Percentiles rank a stretch among this genome's conserved stretches.
Conservation (phyloP, 2,113 vertebrate genomes). For the Chunga burmeisteri region DNA sequence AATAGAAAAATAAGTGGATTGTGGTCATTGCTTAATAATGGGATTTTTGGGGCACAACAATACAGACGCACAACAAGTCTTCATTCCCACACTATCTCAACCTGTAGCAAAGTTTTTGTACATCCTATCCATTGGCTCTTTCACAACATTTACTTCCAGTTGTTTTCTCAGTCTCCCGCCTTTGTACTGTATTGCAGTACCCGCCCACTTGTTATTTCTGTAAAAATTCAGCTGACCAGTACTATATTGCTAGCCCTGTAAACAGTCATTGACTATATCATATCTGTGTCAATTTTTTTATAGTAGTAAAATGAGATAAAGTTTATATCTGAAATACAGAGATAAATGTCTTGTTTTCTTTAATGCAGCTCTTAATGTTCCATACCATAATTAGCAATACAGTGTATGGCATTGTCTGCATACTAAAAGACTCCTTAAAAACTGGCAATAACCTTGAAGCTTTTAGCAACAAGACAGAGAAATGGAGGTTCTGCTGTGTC, state of each 20-base stretch:
- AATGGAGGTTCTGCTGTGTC: not conserved
- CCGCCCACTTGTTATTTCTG: not conserved
- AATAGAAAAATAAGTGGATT: not conserved
- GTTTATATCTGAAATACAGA: not conserved
- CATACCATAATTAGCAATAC: not conserved
- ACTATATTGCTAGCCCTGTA: not conserved
- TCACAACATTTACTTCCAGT: not conserved
- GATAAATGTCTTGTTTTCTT: not conserved
- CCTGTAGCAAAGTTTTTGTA: not conserved
- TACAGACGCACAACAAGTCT: rapidly evolving
- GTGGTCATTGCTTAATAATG: not conserved
- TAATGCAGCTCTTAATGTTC: constrained; percentile 7
- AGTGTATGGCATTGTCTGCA: not conserved
- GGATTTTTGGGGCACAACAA: not conserved
- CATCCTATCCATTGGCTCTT: not conserved
- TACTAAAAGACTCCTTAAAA: constrained; percentile 21
- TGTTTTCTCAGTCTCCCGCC: not conserved
- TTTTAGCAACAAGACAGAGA: not conserved
- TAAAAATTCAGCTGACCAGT: not conserved
- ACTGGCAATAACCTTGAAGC: constrained; percentile 5
- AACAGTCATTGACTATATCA: not conserved
- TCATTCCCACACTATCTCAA: not conserved
- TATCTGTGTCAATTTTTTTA: not conserved
- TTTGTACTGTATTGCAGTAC: not conserved
- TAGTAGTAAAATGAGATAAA: not conserved